phyloP scores from a whole-genome alignment of 2,888 invertebrate genomes.

The Sericinus montela region DNA sequence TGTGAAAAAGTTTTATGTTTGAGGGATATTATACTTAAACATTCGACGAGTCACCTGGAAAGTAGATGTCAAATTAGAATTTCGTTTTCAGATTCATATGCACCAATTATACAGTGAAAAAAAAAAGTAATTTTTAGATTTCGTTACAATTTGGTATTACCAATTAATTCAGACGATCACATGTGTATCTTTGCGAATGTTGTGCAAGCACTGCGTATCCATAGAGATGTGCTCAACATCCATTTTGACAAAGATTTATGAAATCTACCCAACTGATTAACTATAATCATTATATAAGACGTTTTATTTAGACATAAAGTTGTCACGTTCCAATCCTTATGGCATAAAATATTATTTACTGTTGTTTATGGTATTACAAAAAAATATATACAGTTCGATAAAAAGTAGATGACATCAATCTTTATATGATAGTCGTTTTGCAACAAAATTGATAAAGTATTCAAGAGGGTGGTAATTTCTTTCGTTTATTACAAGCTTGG shows the following conservation, averaged over 20 bases:
- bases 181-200: slow-evolving; percentile 40
- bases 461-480: slow-evolving; percentile 26
- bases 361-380: too few relatives aligned
- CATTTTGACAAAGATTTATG: slow-evolving; percentile 44
- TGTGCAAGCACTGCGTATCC: slow-evolving; percentile 41
- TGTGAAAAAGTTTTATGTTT: slow-evolving; percentile 65
- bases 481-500: slow-evolving; percentile 8
- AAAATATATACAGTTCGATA: too few relatives aligned
- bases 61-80: slow-evolving; percentile 78
- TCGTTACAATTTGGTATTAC: slow-evolving; percentile 67
- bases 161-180: slow-evolving; percentile 49
- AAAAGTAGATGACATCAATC: slow-evolving; percentile 37
- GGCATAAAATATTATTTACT: too few relatives aligned
- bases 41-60: slow-evolving; percentile 77
- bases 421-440: slow-evolving; percentile 20
- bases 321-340: neutral
- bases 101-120: slow-evolving; percentile 58
- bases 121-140: slow-evolving; percentile 37
- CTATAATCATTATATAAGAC: too few relatives aligned
- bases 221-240: slow-evolving; percentile 56
- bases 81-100: slow-evolving; percentile 67
- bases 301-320: neutral
- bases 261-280: slow-evolving; percentile 18
- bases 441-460: slow-evolving; percentile 20
- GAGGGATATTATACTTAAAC: slow-evolving; percentile 70